Evolutionary conservation across 2,888 invertebrate species (phyloP).

Genomic region (Girardia tigrina): DNA sequence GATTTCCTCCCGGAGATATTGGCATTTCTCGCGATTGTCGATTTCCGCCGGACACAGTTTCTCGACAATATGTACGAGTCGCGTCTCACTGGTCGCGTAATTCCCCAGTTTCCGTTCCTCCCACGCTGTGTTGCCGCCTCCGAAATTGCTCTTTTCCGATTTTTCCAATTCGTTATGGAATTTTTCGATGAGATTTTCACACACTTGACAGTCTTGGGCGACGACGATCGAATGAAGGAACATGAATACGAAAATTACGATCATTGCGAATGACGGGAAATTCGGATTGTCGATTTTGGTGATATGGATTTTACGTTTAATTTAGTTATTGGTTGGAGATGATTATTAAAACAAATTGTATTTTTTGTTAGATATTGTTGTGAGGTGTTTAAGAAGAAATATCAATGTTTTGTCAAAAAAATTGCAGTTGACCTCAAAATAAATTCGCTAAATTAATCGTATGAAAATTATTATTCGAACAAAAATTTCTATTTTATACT

Average conservation of each 20-base stretch:
- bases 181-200: not conserved
- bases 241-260: not conserved
- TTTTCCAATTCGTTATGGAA: constrained; percentile 36
- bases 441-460: no score
- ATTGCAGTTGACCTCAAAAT: no score
- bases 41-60: not conserved
- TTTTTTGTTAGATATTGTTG: no score
- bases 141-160: constrained; percentile 39
- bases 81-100: constrained; percentile 36
- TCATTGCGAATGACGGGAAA: not conserved
- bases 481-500: no score
- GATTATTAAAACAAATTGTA: not conserved
- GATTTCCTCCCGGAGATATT: constrained; percentile 5
- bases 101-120: constrained; percentile 38
- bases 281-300: not conserved
- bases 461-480: no score
- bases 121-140: constrained; percentile 40
- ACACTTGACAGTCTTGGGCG: not conserved
- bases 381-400: no score
- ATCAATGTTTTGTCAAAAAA: no score
- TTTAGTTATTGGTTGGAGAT: not conserved
- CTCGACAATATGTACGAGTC: constrained; percentile 11
- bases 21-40: not conserved
- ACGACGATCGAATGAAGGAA: no score
- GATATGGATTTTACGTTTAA: not conserved